Evolutionary conservation across 92 coral and sea anemone species (phyloP).

Genomic region (Epizoanthus stellaris): DNA sequence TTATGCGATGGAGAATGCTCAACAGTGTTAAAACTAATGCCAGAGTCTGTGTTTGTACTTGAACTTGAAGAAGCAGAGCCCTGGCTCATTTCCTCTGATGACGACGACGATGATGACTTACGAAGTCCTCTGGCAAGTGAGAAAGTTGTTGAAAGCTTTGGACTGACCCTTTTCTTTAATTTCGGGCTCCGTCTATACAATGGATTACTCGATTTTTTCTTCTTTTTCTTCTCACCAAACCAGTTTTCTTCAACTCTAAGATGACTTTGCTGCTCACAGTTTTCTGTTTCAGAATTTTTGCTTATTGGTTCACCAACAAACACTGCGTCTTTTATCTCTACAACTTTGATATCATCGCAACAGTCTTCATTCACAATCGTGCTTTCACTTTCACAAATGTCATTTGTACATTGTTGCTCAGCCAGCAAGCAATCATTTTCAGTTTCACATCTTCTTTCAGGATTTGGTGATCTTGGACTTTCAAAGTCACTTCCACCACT

Average conservation of each 20-base stretch:
- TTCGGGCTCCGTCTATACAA: conserved; percentile 69
- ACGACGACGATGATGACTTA: conserved; percentile 77
- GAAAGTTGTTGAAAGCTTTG: conserved; percentile 65
- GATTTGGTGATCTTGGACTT: conserved; percentile 26
- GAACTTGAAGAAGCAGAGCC: conserved; percentile 55
- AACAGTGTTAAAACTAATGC: conserved; percentile 71
- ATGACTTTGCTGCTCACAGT: conserved; percentile 35
- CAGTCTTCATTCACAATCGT: conserved; percentile 11
- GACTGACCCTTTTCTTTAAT: conserved; percentile 56
- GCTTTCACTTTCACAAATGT: not conserved
- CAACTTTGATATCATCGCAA: conserved; percentile 32
- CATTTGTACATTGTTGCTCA: conserved; percentile 9
- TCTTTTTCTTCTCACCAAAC: conserved; percentile 76
- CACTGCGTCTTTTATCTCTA: conserved; percentile 22
- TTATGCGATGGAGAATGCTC: conserved; percentile 58
- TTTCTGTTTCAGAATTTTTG: conserved; percentile 39
- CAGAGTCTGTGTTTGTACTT: conserved; percentile 72
- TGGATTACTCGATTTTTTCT: conserved; percentile 62
- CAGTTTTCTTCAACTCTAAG: conserved; percentile 83
- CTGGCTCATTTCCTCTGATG: conserved; percentile 79
- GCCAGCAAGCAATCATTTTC: conserved; percentile 23
- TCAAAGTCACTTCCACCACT: conserved; percentile 46
- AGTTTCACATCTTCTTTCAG: conserved; percentile 37
- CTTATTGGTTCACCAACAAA: conserved; percentile 26
- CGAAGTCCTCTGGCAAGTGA: conserved; percentile 55